These are phyloP conservation scores for Laothoe populi DNA, from an alignment of 2,888 invertebrate genomes.

Conservation along the genomic window DNA sequence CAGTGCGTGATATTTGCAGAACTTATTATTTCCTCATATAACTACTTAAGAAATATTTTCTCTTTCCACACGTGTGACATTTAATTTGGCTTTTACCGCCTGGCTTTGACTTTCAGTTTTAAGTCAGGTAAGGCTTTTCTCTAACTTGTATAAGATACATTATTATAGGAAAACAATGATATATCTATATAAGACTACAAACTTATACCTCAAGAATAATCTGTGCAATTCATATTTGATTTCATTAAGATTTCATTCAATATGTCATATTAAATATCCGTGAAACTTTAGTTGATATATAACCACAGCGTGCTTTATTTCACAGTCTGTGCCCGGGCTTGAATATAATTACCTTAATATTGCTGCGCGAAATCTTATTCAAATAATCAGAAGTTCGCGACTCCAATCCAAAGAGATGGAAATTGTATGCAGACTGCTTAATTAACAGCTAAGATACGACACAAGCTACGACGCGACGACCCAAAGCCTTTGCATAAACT, in stretches of 20 bases:
- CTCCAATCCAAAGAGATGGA: conserved; percentile 70
- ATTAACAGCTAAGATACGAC: conserved; percentile 56
- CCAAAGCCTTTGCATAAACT: conserved; percentile 29
- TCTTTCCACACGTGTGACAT: background rate
- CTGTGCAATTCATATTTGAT: conserved; percentile 13
- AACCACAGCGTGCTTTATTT: conserved; percentile 41
- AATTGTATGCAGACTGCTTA: conserved; percentile 73
- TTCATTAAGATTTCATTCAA: conserved; percentile 12
- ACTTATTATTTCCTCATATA: conserved; percentile 3
- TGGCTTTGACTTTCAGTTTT: background rate
- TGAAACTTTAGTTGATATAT: conserved; percentile 21
- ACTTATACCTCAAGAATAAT: too few species aligned
- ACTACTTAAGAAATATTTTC: background rate
- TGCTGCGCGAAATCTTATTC: conserved; percentile 71
- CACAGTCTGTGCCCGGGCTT: conserved; percentile 50
- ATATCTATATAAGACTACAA: too few species aligned
- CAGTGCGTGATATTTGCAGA: background rate
- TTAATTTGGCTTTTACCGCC: background rate
- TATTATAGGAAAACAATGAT: too few species aligned
- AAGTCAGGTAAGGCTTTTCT: background rate
- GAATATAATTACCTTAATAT: conserved; percentile 72
- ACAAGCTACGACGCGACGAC: conserved; percentile 23
- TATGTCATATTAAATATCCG: conserved; percentile 7
- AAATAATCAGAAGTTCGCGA: conserved; percentile 74
- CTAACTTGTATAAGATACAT: too few species aligned